Conservation (phyloP, 1,140 invertebrate genomes). For the Leptonema lineaticorne region DNA sequence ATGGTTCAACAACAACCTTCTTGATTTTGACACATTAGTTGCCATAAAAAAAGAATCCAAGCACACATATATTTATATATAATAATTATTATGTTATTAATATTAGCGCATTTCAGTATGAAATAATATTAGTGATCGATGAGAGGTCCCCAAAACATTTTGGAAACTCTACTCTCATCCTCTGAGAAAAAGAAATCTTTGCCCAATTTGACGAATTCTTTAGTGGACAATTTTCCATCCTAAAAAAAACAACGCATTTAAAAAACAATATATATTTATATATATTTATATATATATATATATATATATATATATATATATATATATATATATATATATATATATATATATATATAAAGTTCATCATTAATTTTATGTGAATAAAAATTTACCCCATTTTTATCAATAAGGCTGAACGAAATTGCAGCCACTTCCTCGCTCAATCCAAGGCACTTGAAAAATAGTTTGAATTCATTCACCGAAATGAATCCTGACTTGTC, state of each 20-base stretch:
- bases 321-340: too few relatives aligned
- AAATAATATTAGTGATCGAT: slow-evolving; percentile 52
- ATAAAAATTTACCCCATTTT: slow-evolving; percentile 57
- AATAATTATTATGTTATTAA: too few relatives aligned
- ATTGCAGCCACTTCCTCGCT: slow-evolving; percentile 71
- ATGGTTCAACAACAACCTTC: too few relatives aligned
- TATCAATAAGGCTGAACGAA: slow-evolving; percentile 75
- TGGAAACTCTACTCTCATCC: slow-evolving; percentile 72
- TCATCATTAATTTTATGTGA: background rate
- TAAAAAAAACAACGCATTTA: too few relatives aligned
- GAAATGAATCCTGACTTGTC: slow-evolving; percentile 75
- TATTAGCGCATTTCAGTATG: slow-evolving; percentile 53
- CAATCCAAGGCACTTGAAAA: slow-evolving; percentile 76
- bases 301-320: background rate
- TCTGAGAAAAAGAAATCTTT: slow-evolving; percentile 77
- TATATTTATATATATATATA: too few relatives aligned
- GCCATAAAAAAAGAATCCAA: background rate
- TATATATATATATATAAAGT: background rate
- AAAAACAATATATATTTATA: background rate
- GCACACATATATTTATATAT: background rate
- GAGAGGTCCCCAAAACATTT: slow-evolving; percentile 83
- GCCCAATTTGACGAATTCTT: slow-evolving; percentile 78
- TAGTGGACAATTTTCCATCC: slow-evolving; percentile 71
- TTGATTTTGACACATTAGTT: too few relatives aligned
- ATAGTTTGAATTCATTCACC: slow-evolving; percentile 78